Evolutionary conservation across 2,888 invertebrate species (phyloP), one percentile per base, ranked within the genome.

Genomic region (Sphaerophoria taeniata): DNA sequence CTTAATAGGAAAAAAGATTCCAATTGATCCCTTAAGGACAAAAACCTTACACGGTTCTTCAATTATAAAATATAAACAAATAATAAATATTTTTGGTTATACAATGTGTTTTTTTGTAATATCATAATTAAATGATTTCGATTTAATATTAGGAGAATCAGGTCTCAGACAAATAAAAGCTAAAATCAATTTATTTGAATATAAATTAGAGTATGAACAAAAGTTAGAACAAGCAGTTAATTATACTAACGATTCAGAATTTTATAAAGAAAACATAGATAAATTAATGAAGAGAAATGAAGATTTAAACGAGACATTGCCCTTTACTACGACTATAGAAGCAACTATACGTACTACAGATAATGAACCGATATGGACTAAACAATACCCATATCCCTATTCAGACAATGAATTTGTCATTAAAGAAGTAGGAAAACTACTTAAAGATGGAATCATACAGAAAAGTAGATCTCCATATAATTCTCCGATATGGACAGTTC

Each of bases 321-420:
- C 55, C 0, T 55, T 55, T 12, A 55, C 55, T 6, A 55, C 24
- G 7, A 24, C 53, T 24, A 53, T 31, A 3, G 9, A 53, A 31
- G 24, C 24, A 9, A 53, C 24, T 14, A 55, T 70, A 3, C 45
- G 70, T 4, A 70, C 70, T 0, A 33, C 45, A 33, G 33, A 47
- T 33, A 56, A 70, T 9, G 14, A 70, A 43, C 33, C 70, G 4
- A n/a, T 67, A 24, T 70, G 45, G 45, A 16, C 34, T 24, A 70
- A 70, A 11, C 56, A 39, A 33, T 67, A 67, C 14, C 70, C 70
- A 31, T 33, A 70, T 9, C 70, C 67, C 4, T 12, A 53, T n/a
- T 14, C 34, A 53, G 53, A 31, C 3, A 34, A 51, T 16, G 53
- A 36, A 12, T 67, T 67, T 24, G 67, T 67, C 11, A 67, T 39